Percentiles rank a stretch among this genome's conserved stretches.
These are phyloP conservation scores for Psittacula derbiana DNA, from an alignment of 2,797 vertebrate species.

Conservation along the genomic window DNA sequence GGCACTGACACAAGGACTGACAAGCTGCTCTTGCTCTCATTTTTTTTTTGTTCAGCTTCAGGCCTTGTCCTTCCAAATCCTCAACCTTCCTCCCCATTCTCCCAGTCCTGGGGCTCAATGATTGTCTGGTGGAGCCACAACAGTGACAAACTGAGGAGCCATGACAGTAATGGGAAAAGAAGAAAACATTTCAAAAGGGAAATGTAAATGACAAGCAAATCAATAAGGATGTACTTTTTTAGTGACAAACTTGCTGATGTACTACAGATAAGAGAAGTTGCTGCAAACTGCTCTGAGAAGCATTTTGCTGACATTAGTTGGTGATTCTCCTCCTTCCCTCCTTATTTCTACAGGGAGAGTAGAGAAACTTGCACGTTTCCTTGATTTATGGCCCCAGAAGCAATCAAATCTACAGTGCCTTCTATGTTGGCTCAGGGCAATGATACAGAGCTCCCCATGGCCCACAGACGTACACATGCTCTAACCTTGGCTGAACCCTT, in stretches of 20 bases:
- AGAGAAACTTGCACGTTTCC: background rate
- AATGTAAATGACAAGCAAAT: background rate
- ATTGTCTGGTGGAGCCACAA: background rate
- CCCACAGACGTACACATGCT: constrained; percentile 27
- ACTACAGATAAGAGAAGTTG: background rate
- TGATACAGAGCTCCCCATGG: constrained; percentile 48
- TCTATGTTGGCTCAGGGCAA: constrained; percentile 17
- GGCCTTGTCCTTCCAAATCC: background rate
- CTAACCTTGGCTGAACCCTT: constrained; percentile 69
- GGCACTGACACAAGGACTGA: background rate
- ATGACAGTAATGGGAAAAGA: background rate
- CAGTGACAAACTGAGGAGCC: rapidly evolving
- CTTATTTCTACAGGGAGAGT: background rate
- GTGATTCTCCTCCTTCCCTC: background rate
- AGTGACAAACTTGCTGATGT: background rate
- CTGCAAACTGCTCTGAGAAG: background rate
- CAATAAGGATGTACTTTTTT: background rate
- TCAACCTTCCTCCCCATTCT: background rate
- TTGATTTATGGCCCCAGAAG: constrained; percentile 16
- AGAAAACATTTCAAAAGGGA: background rate
- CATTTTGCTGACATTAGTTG: background rate
- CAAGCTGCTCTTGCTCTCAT: background rate
- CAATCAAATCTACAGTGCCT: constrained; percentile 5
- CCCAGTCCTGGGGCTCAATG: background rate
- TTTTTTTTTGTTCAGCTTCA: background rate